Conservation (phyloP, 2,113 vertebrate genomes). For the Hippopotamus amphibius region DNA sequence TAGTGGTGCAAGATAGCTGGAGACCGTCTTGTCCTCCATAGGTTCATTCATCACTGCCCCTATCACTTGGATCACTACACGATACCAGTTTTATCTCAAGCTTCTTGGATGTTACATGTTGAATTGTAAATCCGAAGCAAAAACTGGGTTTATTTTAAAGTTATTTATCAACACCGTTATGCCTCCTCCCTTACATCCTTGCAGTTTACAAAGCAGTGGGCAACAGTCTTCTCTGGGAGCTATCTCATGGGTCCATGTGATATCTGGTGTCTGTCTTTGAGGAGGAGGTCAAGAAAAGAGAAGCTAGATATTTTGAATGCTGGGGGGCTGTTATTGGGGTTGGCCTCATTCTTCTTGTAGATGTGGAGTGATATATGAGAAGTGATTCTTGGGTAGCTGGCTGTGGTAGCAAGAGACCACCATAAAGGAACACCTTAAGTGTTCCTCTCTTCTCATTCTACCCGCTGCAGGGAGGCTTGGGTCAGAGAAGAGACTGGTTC, state of each 20-base stretch:
- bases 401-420: neutral
- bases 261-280: neutral
- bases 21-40: neutral
- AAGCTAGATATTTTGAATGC: neutral
- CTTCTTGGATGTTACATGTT: neutral
- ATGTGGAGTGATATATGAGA: neutral
- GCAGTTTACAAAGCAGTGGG: neutral
- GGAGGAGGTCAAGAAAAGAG: neutral
- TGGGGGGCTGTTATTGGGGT: neutral
- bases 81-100: neutral
- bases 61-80: neutral
- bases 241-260: neutral
- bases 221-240: neutral
- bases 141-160: neutral
- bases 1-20: neutral
- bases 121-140: conserved; percentile 4
- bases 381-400: neutral
- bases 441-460: neutral
- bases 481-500: neutral
- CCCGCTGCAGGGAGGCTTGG: neutral
- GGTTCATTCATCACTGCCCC: neutral
- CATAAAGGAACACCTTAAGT: neutral
- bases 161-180: neutral
- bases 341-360: neutral
- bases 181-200: neutral